phyloP scores from a whole-genome alignment of 2,113 vertebrate species.

The Rhabdomys dilectus region DNA sequence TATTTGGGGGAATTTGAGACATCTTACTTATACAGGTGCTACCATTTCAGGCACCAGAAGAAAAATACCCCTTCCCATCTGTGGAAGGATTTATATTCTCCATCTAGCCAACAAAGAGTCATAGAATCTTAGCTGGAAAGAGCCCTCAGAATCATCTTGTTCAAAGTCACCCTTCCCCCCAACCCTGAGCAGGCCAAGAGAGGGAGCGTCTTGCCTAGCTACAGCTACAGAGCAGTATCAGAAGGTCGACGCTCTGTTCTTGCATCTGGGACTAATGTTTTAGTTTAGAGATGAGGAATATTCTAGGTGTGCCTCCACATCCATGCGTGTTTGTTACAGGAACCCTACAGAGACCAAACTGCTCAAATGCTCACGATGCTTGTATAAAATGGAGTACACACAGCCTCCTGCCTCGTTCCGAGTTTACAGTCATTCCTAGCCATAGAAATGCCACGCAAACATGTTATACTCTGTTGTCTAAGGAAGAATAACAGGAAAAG shows the following conservation, averaged over 20 bases:
- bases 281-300: not conserved
- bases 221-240: accelerated
- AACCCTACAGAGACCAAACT: not conserved
- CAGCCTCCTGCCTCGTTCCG: not conserved
- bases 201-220: too few species aligned
- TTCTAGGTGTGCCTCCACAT: not conserved
- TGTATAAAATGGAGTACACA: not conserved
- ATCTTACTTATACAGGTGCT: not conserved
- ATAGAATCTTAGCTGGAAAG: slow-evolving; percentile 1
- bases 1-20: not conserved
- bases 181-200: not conserved
- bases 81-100: not conserved
- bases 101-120: not conserved
- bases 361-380: not conserved
- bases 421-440: not conserved
- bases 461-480: not conserved
- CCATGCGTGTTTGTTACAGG: not conserved
- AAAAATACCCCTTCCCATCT: not conserved
- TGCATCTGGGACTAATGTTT: not conserved
- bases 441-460: not conserved
- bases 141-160: not conserved
- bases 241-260: not conserved
- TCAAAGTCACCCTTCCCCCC: not conserved
- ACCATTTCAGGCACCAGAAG: slow-evolving; percentile 28
- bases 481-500: not conserved